phyloP scores from a whole-genome alignment of 1,140 invertebrate species.

The Octopus sinensis region DNA sequence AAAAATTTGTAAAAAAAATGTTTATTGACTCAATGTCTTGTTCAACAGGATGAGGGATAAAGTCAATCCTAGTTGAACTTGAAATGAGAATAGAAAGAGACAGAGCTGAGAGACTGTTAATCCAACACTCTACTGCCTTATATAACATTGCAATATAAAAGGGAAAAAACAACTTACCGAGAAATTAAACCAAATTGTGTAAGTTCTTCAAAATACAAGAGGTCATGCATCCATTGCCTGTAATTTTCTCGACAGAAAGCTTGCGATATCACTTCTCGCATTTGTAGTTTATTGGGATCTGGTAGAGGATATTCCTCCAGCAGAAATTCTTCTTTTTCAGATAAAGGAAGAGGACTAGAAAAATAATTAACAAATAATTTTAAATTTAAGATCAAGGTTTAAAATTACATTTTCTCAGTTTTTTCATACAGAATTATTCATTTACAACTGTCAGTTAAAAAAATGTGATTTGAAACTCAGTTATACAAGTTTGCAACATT shows the following conservation, averaged over 20 bases:
- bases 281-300: conserved; percentile 65
- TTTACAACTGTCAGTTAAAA: no score
- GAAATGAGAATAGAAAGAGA: not conserved
- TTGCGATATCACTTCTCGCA: conserved; percentile 69
- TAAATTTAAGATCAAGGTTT: no score
- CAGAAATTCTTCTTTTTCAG: conserved; percentile 54
- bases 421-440: no score
- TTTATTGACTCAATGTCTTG: no score
- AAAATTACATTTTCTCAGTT: no score
- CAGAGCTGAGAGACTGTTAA: not conserved
- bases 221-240: conserved; percentile 72
- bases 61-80: no score
- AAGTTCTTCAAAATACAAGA: conserved; percentile 77
- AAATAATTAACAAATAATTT: conserved; percentile 12
- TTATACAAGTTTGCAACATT: no score
- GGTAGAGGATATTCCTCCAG: conserved; percentile 70
- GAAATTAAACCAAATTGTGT: conserved; percentile 73
- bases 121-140: no score
- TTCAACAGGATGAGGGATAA: no score
- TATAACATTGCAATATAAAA: no score
- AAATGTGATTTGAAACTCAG: no score
- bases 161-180: conserved; percentile 44
- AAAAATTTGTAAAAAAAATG: no score
- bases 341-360: conserved; percentile 36
- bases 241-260: conserved; percentile 72